These are phyloP conservation scores for Zelleria hepariella DNA, from an alignment of 2,888 invertebrate species.

Conservation along the genomic window DNA sequence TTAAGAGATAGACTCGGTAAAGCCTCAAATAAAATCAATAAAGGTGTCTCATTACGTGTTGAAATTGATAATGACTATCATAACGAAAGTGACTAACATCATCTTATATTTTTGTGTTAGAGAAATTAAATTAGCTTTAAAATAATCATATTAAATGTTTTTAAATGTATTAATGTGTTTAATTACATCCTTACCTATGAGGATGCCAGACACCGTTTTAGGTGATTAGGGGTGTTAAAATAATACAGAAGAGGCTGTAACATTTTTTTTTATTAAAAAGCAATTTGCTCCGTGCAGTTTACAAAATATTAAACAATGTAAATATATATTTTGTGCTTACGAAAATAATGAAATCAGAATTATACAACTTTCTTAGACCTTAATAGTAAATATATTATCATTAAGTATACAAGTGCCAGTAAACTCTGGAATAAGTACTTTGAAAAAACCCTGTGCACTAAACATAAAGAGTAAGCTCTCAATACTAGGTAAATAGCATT, in stretches of 20 bases:
- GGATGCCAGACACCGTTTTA: too few relatives aligned
- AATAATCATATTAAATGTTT: not conserved
- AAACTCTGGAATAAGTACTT: not conserved
- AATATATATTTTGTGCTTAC: too few relatives aligned
- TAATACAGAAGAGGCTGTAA: too few relatives aligned
- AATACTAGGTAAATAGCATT: constrained; percentile 1
- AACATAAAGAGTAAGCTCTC: constrained; percentile 3
- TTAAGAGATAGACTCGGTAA: constrained; percentile 12
- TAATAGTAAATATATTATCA: not conserved
- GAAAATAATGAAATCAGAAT: too few relatives aligned
- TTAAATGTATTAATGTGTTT: too few relatives aligned
- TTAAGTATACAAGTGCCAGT: not conserved
- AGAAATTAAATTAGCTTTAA: not conserved
- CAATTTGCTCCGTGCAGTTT: too few relatives aligned
- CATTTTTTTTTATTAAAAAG: too few relatives aligned
- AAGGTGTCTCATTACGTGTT: constrained; percentile 36
- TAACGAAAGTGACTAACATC: constrained; percentile 3
- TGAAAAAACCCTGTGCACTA: constrained; percentile 8
- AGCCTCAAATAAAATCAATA: not conserved
- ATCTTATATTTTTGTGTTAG: not conserved
- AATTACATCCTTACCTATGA: too few relatives aligned
- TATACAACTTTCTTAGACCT: not conserved
- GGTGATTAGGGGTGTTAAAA: too few relatives aligned
- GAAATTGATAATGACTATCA: constrained; percentile 60
- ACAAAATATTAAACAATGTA: too few relatives aligned